Evolutionary conservation across 2,797 vertebrate genomes (phyloP), one percentile per base, ranked within the genome.

Genomic region (Sebastes hubbsi): DNA sequence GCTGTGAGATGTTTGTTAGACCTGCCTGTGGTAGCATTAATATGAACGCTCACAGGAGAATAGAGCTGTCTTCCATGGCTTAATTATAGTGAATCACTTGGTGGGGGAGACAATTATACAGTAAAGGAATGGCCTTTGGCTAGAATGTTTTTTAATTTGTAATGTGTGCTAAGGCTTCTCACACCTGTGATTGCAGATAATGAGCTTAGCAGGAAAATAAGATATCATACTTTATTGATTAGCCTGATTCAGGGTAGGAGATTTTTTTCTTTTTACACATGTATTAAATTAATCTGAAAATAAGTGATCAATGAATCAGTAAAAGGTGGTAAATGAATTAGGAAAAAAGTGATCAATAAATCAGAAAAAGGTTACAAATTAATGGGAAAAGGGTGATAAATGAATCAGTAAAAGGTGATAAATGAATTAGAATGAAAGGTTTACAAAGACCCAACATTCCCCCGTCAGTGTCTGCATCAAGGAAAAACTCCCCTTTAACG

Each of bases 41-140:
- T 91, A 92, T 84, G 80, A 88, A 81, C 1, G 61, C 85, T 84
- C 89, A 84, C 89, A 79, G 81, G 90, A 87, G 89, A 94, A 93
- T 92, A 93, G 87, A 94, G 89, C 88, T 85, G 89, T 90, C 89
- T 90, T 88, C 83, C 84, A 93, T 86, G 88, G 90, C 90, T 94
- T 94, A 94, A 95, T 95, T 94, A 95, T 91, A 82, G 80, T 83
- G 88, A 91, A 93, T 91, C 90, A 88, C 92, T 92, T 91, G 89
- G 90, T 89, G 52, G 81, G 78, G 72, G 79, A 91, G 88, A 92
- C 90, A 94, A 94, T 95, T 94, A 94, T 92, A 91, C 91, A 94
- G 93, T 91, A 91, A 92, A 91, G 84, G 84, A 93, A 93, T 92
- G 86, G 92, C 91, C 93, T 94, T 91, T 93, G 93, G 93, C 93